A percentile compares a stretch with the other conserved stretches of the same genome.
Conservation (phyloP, 2,113 vertebrate species). For the Gila orcuttii region DNA sequence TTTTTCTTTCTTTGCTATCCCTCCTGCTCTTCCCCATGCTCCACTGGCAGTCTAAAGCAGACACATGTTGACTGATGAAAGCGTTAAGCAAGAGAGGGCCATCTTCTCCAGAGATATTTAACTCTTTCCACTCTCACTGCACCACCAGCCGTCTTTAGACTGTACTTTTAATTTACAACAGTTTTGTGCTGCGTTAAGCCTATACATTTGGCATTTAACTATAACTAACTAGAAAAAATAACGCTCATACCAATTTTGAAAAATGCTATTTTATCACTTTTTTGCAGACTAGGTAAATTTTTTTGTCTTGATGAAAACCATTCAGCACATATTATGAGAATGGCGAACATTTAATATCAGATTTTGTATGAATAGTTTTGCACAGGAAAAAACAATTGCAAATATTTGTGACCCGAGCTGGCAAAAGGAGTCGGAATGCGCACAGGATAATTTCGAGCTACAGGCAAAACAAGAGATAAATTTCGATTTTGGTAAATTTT, state of each 20-base stretch:
- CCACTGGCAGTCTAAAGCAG: conserved; percentile 53
- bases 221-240: not conserved
- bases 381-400: not conserved
- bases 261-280: not conserved
- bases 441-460: no score
- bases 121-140: conserved; percentile 38
- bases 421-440: no score
- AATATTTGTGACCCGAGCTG: no score
- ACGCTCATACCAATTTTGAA: not conserved
- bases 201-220: no score
- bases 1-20: conserved; percentile 12
- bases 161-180: not conserved
- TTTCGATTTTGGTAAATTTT: no score
- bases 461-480: no score
- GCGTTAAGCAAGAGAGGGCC: conserved; percentile 33
- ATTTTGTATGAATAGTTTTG: not conserved
- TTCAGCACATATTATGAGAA: not conserved
- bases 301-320: not conserved
- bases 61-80: conserved; percentile 50
- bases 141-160: not conserved
- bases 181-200: not conserved
- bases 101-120: conserved; percentile 39
- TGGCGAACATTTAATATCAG: not conserved
- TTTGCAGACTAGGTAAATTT: not conserved
- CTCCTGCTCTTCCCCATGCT: conserved; percentile 45